A percentile compares a stretch with the other conserved stretches of the same genome.
Evolutionary conservation across 2,888 invertebrate species (phyloP).

Genomic region (Leucozona laternaria): DNA sequence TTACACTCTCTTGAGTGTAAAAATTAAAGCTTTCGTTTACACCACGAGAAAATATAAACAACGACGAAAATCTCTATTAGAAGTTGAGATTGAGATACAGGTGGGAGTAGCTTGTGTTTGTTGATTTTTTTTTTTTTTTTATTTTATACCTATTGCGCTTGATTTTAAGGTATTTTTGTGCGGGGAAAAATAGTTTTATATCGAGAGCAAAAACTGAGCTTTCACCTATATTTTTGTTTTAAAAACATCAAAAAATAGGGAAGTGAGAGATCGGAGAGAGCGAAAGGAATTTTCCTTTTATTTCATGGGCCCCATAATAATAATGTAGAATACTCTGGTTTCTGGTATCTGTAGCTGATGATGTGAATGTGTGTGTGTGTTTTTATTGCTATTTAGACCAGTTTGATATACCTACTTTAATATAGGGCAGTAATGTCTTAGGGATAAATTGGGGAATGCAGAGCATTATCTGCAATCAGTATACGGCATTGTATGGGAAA

Average conservation of each 20-base stretch:
- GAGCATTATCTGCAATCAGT: conserved; percentile 74
- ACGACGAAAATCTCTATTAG: neutral
- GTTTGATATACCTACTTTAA: conserved; percentile 36
- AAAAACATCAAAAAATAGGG: neutral
- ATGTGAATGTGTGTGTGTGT: neutral
- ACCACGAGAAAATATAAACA: conserved; percentile 31
- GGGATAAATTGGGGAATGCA: conserved; percentile 71
- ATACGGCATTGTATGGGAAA: conserved; percentile 72
- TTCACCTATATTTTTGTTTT: conserved; percentile 68
- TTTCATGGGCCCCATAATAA: neutral
- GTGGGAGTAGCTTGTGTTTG: conserved; percentile 48
- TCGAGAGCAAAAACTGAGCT: conserved; percentile 42
- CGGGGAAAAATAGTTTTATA: conserved; percentile 11
- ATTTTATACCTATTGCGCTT: conserved; percentile 21
- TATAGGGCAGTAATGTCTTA: conserved; percentile 73
- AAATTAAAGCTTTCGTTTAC: conserved; percentile 50
- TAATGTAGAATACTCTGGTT: neutral
- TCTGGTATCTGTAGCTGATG: neutral
- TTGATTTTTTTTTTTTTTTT: neutral
- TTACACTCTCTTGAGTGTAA: conserved; percentile 70
- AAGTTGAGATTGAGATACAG: conserved; percentile 48
- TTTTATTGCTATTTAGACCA: conserved; percentile 62
- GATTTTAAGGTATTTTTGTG: conserved; percentile 24
- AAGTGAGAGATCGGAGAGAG: conserved; percentile 37
- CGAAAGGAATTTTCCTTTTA: conserved; percentile 53